Evolutionary conservation across 1,140 invertebrate genomes (phyloP).

Genomic region (Drosophila funebris): DNA sequence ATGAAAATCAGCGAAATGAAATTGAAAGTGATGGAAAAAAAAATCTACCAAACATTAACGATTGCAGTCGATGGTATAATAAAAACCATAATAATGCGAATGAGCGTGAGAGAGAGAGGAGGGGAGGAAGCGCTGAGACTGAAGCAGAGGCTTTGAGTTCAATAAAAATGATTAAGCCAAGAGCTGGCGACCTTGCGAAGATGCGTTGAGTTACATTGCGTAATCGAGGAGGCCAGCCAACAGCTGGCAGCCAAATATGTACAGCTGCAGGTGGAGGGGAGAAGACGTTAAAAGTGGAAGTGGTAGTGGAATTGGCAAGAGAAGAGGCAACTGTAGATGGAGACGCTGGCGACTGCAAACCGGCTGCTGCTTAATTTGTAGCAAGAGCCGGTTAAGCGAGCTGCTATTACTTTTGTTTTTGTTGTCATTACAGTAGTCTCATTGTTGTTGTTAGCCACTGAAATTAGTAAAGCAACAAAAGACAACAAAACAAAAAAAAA

Average conservation of each 20-base stretch:
- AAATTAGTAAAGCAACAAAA: slow-evolving; percentile 50
- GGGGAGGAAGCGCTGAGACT: background rate
- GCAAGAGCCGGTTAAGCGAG: slow-evolving; percentile 62
- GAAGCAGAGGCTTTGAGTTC: slow-evolving; percentile 17
- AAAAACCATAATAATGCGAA: slow-evolving; percentile 3
- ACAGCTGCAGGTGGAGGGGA: slow-evolving; percentile 27
- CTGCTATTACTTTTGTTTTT: slow-evolving; percentile 33
- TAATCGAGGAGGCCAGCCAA: slow-evolving; percentile 42
- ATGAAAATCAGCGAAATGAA: slow-evolving; percentile 76
- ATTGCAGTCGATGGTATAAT: slow-evolving; percentile 23
- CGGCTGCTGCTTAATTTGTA: slow-evolving; percentile 49
- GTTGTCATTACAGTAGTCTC: slow-evolving; percentile 8
- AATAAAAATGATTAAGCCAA: slow-evolving; percentile 59
- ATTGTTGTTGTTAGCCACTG: slow-evolving; percentile 1
- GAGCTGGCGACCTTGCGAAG: slow-evolving; percentile 63
- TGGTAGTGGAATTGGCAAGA: background rate
- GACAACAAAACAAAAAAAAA: background rate
- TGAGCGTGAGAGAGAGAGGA: too few relatives aligned
- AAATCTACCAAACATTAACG: slow-evolving; percentile 47
- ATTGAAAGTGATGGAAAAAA: slow-evolving; percentile 64
- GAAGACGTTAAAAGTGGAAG: slow-evolving; percentile 30
- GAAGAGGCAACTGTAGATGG: slow-evolving; percentile 15
- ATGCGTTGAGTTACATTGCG: slow-evolving; percentile 71
- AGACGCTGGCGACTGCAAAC: slow-evolving; percentile 43
- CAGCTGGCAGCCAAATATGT: slow-evolving; percentile 34